Percentiles rank a stretch among this genome's conserved stretches.
Evolutionary conservation across 2,797 vertebrate genomes (phyloP).

Genomic region (Syngnathus acus): DNA sequence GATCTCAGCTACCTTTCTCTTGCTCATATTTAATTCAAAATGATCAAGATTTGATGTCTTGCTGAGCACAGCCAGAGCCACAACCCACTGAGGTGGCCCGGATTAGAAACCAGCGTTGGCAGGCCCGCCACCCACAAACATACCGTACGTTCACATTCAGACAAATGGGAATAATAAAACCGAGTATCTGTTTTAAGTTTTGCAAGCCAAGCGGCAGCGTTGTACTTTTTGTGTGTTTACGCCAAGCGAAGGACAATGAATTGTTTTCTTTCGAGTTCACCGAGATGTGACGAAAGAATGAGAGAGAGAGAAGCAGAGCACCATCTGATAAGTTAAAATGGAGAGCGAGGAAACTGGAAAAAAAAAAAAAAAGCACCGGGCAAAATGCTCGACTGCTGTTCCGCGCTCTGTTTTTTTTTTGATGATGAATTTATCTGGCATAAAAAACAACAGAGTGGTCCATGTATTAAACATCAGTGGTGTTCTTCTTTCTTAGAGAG

Average conservation of each 20-base stretch:
- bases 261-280: constrained; percentile 50
- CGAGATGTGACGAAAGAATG: constrained; percentile 58
- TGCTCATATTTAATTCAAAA: constrained; percentile 30
- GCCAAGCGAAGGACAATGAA: constrained; percentile 53
- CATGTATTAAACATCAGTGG: constrained; percentile 61
- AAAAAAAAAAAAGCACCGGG: constrained; percentile 8
- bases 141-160: constrained; percentile 36
- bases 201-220: constrained; percentile 28
- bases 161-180: constrained; percentile 10
- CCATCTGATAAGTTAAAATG: constrained; percentile 32
- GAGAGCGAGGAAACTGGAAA: constrained; percentile 26
- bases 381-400: constrained; percentile 49
- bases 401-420: constrained; percentile 33
- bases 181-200: constrained; percentile 20
- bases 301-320: constrained; percentile 21
- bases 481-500: constrained; percentile 41
- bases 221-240: constrained; percentile 51
- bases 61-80: constrained; percentile 57
- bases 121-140: constrained; percentile 51
- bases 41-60: constrained; percentile 40
- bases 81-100: constrained; percentile 62
- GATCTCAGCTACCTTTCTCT: background rate
- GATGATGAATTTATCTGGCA: constrained; percentile 56
- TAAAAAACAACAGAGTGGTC: constrained; percentile 53
- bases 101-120: constrained; percentile 63